Base-by-base conservation (phyloP, 2,797 vertebrate species). In the Phylloscopus collybita region DNA sequence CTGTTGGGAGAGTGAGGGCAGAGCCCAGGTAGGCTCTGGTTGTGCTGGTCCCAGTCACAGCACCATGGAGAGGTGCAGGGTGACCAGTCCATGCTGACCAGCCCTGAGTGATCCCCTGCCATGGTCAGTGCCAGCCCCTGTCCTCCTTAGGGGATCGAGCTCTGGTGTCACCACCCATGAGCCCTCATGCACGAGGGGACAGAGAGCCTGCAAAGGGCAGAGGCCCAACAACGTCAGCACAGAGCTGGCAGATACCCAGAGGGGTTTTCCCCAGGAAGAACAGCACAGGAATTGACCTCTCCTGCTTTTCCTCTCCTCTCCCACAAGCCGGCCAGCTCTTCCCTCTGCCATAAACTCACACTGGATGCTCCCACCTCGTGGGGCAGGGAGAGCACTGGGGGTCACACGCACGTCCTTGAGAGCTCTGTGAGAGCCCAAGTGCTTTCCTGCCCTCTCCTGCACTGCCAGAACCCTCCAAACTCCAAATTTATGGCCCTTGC, bases 151-250 rank as follows among this genome's bases (percentile, higher is more conserved):
- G 2, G 5, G 4, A 34, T 2, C 1, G 8, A 69, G 78, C 44
- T 60, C 45, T 51, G 54, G 13, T 30, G 32, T 34, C 1, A 9
- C 51, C 60, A 65, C 5, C 50, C 21, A 1, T 30, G 53, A 66
- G 6, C 36, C 38, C 59, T 10, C 53, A 4, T 10, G 53, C 40
- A 11, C 0, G 27, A 61, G 66, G 17, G 30, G 32, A 53, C 40
- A 61, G 21, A 23, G 30, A 45, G 27, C 32, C 45, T 81, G 80
- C 49, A n/a, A 6, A n/a, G 29, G 67, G n/a, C 71, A 49, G 62
- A 30, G 67, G 12, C 44, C 19, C 25, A 61, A 7, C 9, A 19
- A 11, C 0, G 0, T 16, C 73, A 86, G 69, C 3, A 3, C 27
- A 18, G 74, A 40, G 53, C 27, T 5, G 15, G 14, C 1, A 10